Evolutionary conservation across 2,888 invertebrate genomes (phyloP).

Genomic region (Sympetrum striolatum): DNA sequence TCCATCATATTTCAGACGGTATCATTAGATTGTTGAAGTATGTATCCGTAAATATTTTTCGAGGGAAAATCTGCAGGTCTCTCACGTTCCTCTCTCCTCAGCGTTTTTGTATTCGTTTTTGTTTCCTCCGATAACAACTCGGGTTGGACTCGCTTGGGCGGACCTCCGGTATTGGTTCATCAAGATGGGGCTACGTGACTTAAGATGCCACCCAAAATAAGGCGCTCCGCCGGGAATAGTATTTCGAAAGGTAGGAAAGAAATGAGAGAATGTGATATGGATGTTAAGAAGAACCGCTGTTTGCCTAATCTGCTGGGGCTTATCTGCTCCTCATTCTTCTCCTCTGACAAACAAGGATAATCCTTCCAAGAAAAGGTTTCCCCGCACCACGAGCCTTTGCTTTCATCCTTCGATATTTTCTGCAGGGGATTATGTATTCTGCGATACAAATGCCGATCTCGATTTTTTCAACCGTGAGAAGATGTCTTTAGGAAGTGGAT

Average conservation of each 20-base stretch:
- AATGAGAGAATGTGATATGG: background rate
- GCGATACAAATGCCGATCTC: too few relatives aligned
- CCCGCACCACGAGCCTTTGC: too few relatives aligned
- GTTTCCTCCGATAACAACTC: background rate
- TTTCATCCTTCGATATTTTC: too few relatives aligned
- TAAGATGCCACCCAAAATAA: background rate
- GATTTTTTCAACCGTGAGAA: too few relatives aligned
- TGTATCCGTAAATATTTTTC: background rate
- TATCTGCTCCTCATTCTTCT: too few relatives aligned
- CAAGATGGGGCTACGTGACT: constrained; percentile 20
- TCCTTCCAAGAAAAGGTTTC: too few relatives aligned
- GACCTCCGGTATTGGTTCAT: constrained; percentile 23
- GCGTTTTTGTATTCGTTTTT: background rate
- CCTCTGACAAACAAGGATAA: too few relatives aligned
- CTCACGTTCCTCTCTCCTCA: background rate
- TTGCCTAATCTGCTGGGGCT: background rate
- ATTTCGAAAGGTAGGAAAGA: background rate
- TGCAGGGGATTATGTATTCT: too few relatives aligned
- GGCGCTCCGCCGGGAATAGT: background rate
- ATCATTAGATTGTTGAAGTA: too few relatives aligned
- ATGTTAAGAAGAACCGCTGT: background rate
- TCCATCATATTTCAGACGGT: too few relatives aligned
- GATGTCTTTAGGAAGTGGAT: too few relatives aligned
- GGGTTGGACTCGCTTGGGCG: background rate
- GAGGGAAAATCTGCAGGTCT: background rate